phyloP scores from a whole-genome alignment of 2,113 vertebrate species.

The Tricholaema leucomelas region DNA sequence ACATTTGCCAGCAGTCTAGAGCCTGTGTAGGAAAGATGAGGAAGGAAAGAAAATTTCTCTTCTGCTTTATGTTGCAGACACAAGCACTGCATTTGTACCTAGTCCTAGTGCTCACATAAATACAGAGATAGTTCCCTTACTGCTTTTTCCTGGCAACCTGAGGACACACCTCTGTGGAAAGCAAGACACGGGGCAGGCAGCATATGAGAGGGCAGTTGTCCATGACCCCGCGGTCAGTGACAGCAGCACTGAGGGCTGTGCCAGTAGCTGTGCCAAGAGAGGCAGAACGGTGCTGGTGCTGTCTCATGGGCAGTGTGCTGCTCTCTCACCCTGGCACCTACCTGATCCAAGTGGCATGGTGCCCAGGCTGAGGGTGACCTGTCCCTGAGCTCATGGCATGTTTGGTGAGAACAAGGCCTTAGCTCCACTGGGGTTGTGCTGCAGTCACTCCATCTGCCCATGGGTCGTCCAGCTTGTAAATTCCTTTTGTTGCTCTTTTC shows the following conservation, averaged over 20 bases:
- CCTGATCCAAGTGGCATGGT: not conserved
- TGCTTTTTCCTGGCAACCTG: not conserved
- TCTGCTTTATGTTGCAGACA: not conserved
- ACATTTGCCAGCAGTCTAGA: not conserved
- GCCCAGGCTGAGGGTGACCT: not conserved
- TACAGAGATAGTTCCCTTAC: not conserved
- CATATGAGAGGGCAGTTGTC: rapidly evolving
- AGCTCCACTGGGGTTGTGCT: rapidly evolving
- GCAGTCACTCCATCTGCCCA: not conserved
- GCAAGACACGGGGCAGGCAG: not conserved
- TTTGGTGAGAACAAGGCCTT: rapidly evolving
- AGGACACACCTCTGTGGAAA: not conserved
- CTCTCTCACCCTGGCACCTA: not conserved
- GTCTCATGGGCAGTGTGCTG: not conserved
- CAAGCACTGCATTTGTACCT: not conserved
- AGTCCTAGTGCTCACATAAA: rapidly evolving
- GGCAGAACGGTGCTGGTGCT: not conserved
- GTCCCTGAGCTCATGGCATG: rapidly evolving
- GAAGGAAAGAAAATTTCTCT: not conserved
- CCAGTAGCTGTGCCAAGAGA: not conserved
- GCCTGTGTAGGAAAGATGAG: not conserved
- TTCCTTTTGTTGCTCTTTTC: not conserved
- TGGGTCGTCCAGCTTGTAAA: not conserved
- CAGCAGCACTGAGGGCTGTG: rapidly evolving
- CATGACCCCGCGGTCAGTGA: rapidly evolving